phyloP scores from a whole-genome alignment of 2,113 vertebrate genomes.

The Nycticorax nycticorax region DNA sequence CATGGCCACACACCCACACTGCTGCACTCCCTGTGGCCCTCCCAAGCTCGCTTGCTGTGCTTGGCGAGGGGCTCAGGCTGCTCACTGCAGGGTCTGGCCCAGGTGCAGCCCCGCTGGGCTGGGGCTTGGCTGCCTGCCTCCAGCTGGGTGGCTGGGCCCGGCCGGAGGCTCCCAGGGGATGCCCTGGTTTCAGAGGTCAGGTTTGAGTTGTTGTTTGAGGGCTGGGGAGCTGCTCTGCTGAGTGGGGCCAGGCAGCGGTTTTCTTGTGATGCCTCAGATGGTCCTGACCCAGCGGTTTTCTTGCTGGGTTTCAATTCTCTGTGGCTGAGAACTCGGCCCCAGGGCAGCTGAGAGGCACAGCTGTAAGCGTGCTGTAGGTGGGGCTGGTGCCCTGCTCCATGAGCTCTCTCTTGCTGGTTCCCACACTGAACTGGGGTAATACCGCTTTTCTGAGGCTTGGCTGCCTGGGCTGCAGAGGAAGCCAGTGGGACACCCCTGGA shows the following conservation, averaged over 20 bases:
- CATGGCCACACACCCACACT: fast-evolving
- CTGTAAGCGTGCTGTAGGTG: conserved; percentile 55
- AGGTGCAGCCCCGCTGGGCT: neutral
- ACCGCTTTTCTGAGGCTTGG: neutral
- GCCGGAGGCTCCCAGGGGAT: neutral
- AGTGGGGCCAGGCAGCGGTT: neutral
- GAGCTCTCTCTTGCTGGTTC: neutral
- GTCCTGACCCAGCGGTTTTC: neutral
- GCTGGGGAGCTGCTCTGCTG: neutral
- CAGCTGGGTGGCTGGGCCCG: neutral
- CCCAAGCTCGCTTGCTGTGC: neutral
- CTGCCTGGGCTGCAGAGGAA: neutral
- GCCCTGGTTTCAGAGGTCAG: conserved; percentile 15
- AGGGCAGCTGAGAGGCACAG: neutral
- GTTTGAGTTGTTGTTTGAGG: neutral
- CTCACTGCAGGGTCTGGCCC: neutral
- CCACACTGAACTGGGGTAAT: neutral
- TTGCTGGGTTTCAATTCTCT: neutral
- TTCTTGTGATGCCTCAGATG: neutral
- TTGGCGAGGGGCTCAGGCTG: fast-evolving
- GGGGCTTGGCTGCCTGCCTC: neutral
- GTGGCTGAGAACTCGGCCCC: neutral
- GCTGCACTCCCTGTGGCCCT: neutral
- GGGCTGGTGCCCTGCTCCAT: conserved; percentile 62
- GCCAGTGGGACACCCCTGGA: neutral